Evolutionary conservation across 2,888 invertebrate species (phyloP), one percentile per base, ranked within the genome.

Genomic region (Leptopilina syphax): DNA sequence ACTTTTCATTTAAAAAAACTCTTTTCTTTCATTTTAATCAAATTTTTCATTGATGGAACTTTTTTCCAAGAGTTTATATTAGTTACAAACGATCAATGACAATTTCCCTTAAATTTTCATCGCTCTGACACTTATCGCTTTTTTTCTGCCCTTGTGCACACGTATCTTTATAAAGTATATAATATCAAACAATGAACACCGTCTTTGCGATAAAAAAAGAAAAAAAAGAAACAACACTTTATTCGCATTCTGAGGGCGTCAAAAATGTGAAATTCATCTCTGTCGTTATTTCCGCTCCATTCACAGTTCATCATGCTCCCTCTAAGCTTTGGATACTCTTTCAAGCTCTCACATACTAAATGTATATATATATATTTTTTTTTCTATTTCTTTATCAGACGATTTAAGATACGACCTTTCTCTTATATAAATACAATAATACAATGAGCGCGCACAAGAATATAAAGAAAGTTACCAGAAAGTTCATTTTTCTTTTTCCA

Each of bases 201-300:
- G 50, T 44, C 34, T 67, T 34, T 67, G 12, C 18, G 12, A 70
- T 27, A 27, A 54, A 70, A 54, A 27, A 34, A 1, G 2, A 34
- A 34, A 34, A 34, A 34, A 4, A 34, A 34, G 8, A 7, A 70
- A 54, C 50, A 50, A 70, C 50, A 13, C n/a, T 54, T 67, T 70
- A 70, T 70, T 70, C 27, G 54, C 54, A 70, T 54, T 70, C 18
- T 27, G 24, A 27, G 70, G 8, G 27, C 13, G 10, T 27, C 54
- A 50, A 54, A 50, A 54, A 24, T 54, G 50, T 54, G 27, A 70
- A 70, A 70, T 54, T 70, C 27, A 12, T 70, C 27, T 34, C 27
- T 70, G 70, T 54, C 70, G 24, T 47, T 70, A 70, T 27, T 70
- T 54, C 70, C 70, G 50, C 13, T 63, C 18, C 27, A 50, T 50